Evolutionary conservation across 2,113 vertebrate species (phyloP).

Genomic region (Bos indicus): DNA sequence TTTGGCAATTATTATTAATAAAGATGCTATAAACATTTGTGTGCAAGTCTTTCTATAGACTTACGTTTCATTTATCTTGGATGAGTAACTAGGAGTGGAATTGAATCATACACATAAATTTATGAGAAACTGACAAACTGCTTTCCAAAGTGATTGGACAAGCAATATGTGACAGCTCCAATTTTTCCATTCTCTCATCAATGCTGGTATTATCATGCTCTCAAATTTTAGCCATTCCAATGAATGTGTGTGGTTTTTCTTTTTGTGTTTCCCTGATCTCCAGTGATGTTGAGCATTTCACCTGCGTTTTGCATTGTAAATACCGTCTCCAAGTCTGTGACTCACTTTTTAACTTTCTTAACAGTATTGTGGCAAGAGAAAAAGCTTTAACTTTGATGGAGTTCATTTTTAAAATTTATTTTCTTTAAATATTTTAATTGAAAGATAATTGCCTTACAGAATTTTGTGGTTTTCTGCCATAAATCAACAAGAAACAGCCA

Average conservation of each 20-base stretch:
- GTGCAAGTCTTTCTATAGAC: neutral
- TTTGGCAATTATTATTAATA: neutral
- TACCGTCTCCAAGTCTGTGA: neutral
- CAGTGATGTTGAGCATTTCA: fast-evolving
- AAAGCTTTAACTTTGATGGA: neutral
- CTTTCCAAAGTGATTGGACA: neutral
- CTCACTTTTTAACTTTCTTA: neutral
- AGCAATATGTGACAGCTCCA: too few relatives aligned
- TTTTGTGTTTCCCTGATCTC: neutral
- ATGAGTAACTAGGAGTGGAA: neutral
- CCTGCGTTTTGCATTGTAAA: neutral
- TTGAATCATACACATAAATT: neutral
- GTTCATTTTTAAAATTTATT: neutral
- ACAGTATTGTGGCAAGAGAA: neutral
- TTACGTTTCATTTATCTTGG: neutral
- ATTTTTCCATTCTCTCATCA: neutral
- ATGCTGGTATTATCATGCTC: too few relatives aligned
- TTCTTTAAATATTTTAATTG: neutral
- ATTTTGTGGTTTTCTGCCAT: neutral
- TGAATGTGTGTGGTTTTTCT: neutral
- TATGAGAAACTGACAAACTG: neutral
- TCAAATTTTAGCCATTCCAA: neutral
- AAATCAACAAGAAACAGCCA: neutral
- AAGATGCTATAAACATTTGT: neutral
- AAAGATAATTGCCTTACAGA: neutral